Evolutionary conservation across 2,113 vertebrate genomes (phyloP), one percentile per base, ranked within the genome.

Genomic region (Bos indicus): DNA sequence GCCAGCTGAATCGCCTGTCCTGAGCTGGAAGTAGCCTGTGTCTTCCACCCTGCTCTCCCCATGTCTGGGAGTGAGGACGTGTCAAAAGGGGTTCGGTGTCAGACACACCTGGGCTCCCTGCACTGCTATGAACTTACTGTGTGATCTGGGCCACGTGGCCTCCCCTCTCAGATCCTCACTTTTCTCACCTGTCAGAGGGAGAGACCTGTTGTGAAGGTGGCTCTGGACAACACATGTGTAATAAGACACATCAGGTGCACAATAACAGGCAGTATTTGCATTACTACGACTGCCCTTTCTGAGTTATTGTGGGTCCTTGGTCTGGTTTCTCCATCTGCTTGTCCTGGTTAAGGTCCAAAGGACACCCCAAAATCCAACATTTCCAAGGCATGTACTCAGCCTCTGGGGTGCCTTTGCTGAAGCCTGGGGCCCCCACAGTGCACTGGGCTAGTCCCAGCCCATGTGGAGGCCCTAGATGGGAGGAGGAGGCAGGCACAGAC

Each of bases 41-140:
- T 51, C 51, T 78, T 77, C 71, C 10, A 25, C 0, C 0, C 33
- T 3, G 5, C 60, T 54, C 88, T 62, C 5, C 5, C 23, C 1
- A 0, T 4, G 36, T 40, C n/a, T 23, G 4, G 1, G 52, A 84
- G 19, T 12, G 48, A 74, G 6, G 56, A 59, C 6, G 0, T 3
- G 2, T 60, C 59, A 86, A 36, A 59, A 86, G 67, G 51, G 40
- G 25, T 57, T 77, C 13, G 43, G 59, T 25, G 52, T 78, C 78
- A 82, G 36, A 26, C 60, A 28, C 8, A 46, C 14, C 19, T 1
- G 52, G 23, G 59, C 67, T 40, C 28, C 15, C 14, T 0, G 1
- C 16, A 51, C 51, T 19, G 30, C 78, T 64, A 0, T 10, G 59
- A 77, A 25, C 54, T 25, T 51, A 15, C 52, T 4, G 2, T 15